Conservation (phyloP, 1,140 invertebrate species). For the Telenomus remus region DNA sequence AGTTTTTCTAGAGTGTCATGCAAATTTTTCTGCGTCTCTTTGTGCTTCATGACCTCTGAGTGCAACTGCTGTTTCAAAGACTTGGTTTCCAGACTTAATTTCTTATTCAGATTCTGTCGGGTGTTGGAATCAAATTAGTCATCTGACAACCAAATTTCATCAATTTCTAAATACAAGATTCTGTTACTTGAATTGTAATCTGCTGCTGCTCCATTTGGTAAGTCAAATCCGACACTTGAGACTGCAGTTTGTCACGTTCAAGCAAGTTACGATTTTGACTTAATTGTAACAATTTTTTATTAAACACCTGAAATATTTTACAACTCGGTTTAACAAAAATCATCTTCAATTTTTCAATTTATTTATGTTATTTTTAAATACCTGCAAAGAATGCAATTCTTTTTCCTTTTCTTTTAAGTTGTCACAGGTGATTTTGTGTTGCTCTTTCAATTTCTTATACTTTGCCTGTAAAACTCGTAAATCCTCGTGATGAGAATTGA, state of each 20-base stretch:
- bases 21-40: constrained; percentile 81
- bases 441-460: constrained; percentile 80
- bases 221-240: constrained; percentile 79
- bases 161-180: neutral
- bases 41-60: constrained; percentile 81
- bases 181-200: constrained; percentile 78
- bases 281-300: constrained; percentile 81
- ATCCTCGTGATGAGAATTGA: constrained; percentile 85
- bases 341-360: neutral
- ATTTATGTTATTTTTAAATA: constrained; percentile 63
- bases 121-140: constrained; percentile 4
- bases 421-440: constrained; percentile 78
- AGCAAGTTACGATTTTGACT: constrained; percentile 83
- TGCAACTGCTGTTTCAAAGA: constrained; percentile 83
- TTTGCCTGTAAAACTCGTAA: constrained; percentile 82
- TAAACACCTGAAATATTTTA: constrained; percentile 75
- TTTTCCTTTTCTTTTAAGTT: constrained; percentile 82
- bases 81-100: constrained; percentile 82
- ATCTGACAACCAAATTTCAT: neutral
- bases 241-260: constrained; percentile 83
- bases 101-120: constrained; percentile 78
- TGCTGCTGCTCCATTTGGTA: constrained; percentile 81
- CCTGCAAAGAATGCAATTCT: constrained; percentile 78
- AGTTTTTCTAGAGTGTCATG: constrained; percentile 79
- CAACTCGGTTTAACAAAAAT: constrained; percentile 3